phyloP scores from a whole-genome alignment of 1,140 invertebrate genomes.

The Drosophila pseudoananassae region DNA sequence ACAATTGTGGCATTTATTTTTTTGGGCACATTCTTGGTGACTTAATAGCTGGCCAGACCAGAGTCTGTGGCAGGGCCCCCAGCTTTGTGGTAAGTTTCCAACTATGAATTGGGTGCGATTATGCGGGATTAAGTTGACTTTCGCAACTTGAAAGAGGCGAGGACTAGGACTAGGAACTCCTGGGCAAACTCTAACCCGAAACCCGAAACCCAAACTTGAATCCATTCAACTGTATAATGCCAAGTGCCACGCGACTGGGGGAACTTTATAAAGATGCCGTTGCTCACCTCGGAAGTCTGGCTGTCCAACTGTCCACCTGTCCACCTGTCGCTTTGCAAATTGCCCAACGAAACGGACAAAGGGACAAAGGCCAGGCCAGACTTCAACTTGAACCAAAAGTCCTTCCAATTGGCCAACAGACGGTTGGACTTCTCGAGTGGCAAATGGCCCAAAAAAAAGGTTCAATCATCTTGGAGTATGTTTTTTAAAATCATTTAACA shows the following conservation, averaged over 20 bases:
- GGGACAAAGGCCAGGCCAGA: neutral
- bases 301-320: neutral
- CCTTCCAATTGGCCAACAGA: neutral
- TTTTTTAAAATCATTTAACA: neutral
- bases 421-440: constrained; percentile 8
- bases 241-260: neutral
- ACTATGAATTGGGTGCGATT: constrained; percentile 55
- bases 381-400: constrained; percentile 11
- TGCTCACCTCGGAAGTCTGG: neutral
- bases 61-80: constrained; percentile 19
- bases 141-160: neutral
- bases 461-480: neutral
- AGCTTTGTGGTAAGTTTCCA: constrained; percentile 54
- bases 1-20: constrained; percentile 7
- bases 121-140: constrained; percentile 44
- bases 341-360: neutral
- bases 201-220: constrained; percentile 5
- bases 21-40: constrained; percentile 2
- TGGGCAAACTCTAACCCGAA: neutral
- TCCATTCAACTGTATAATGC: constrained; percentile 44
- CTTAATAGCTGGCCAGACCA: constrained; percentile 34
- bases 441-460: constrained; percentile 5
- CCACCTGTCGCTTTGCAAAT: constrained; percentile 4
- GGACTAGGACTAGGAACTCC: neutral
- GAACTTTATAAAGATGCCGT: constrained; percentile 12